These are phyloP conservation scores for Aleiodes testaceus DNA, from an alignment of 2,888 invertebrate species.

Conservation along the genomic window DNA sequence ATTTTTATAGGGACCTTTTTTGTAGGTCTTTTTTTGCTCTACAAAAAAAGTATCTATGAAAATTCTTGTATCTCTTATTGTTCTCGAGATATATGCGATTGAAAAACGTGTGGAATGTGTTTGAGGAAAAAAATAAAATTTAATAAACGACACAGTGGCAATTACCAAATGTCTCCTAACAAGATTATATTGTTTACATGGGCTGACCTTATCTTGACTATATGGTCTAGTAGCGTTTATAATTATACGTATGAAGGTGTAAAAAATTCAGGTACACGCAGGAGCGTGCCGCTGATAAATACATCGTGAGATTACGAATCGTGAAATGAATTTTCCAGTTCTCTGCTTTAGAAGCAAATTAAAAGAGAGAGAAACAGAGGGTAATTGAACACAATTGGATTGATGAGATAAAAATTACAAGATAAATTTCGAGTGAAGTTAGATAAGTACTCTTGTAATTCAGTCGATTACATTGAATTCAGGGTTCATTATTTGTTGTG, in stretches of 20 bases:
- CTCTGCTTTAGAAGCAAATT: not conserved
- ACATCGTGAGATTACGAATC: slow-evolving; percentile 5
- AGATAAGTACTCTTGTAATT: too few species aligned
- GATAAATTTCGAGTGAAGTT: too few species aligned
- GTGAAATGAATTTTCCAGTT: not conserved
- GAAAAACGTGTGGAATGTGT: not conserved
- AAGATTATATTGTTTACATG: slow-evolving; percentile 30
- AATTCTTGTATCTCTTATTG: too few species aligned
- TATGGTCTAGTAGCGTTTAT: slow-evolving; percentile 16
- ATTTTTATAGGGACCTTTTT: too few species aligned
- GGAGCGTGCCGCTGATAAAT: slow-evolving; percentile 2
- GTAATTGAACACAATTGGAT: too few species aligned
- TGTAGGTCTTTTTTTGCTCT: too few species aligned
- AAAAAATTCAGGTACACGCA: slow-evolving; percentile 25
- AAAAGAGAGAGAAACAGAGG: too few species aligned
- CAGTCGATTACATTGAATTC: too few species aligned
- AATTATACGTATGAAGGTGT: slow-evolving; percentile 18
- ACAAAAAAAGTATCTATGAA: too few species aligned
- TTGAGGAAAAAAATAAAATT: not conserved
- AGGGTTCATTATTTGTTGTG: too few species aligned
- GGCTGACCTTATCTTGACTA: slow-evolving; percentile 33
- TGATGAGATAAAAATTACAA: too few species aligned
- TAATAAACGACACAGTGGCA: slow-evolving; percentile 9
- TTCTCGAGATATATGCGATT: too few species aligned
- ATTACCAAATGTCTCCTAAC: slow-evolving; percentile 30